Evolutionary conservation across 2,888 invertebrate genomes (phyloP).

Genomic region (Spisula subtruncata): DNA sequence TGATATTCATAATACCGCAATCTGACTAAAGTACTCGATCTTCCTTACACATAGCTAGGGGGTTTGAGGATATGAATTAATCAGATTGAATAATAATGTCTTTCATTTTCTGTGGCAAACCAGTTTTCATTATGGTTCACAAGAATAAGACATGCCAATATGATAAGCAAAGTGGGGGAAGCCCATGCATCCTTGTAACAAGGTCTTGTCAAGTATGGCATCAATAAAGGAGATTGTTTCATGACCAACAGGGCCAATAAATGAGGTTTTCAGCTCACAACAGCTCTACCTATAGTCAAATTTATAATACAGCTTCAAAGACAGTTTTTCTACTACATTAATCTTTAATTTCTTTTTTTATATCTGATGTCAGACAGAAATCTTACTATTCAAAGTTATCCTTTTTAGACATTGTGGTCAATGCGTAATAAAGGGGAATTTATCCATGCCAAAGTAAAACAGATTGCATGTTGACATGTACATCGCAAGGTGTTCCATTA

Average conservation of each 20-base stretch:
- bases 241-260: not conserved
- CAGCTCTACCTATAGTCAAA: not conserved
- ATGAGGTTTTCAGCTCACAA: not conserved
- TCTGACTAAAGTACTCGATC: too few relatives aligned
- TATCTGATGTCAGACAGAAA: not conserved
- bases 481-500: too few relatives aligned
- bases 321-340: not conserved
- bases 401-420: not conserved
- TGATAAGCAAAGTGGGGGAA: too few relatives aligned
- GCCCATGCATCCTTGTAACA: not conserved
- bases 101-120: too few relatives aligned
- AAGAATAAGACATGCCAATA: too few relatives aligned
- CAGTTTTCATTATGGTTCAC: too few relatives aligned
- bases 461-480: too few relatives aligned
- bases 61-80: too few relatives aligned
- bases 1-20: too few relatives aligned
- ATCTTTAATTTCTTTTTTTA: constrained; percentile 10
- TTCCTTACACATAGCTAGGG: too few relatives aligned
- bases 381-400: not conserved
- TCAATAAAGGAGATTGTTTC: not conserved
- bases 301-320: not conserved
- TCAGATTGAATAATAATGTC: too few relatives aligned
- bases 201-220: not conserved
- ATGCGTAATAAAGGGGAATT: not conserved
- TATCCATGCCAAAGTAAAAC: too few relatives aligned